phyloP scores from a whole-genome alignment of 2,888 invertebrate genomes.

The Malacosoma neustria region DNA sequence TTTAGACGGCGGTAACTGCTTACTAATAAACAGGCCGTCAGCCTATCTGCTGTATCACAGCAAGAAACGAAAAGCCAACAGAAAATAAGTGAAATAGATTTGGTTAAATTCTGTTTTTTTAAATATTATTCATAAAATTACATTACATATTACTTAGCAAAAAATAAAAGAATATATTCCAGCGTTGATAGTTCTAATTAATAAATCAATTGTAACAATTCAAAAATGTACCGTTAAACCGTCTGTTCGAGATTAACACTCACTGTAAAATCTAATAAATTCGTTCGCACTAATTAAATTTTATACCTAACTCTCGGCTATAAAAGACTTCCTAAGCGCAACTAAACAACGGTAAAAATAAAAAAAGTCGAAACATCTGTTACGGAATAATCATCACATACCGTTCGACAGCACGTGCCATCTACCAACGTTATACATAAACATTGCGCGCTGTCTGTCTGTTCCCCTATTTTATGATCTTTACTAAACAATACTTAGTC shows the following conservation, averaged over 20 bases:
- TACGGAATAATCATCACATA: conserved; percentile 39
- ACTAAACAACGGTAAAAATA: conserved; percentile 19
- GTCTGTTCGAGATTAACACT: not conserved
- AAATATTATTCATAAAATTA: no score
- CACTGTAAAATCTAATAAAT: not conserved
- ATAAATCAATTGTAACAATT: no score
- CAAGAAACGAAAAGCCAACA: no score
- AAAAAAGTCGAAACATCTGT: conserved; percentile 40
- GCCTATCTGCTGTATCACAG: no score
- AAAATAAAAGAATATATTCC: no score
- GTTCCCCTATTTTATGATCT: conserved; percentile 20
- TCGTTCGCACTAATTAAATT: not conserved
- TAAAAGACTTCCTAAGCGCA: conserved; percentile 10
- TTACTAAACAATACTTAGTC: conserved; percentile 7
- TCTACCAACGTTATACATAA: conserved; percentile 2
- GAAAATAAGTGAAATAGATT: no score
- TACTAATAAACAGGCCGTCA: no score
- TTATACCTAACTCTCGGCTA: conserved; percentile 4
- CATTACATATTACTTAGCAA: no score
- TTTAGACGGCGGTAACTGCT: no score
- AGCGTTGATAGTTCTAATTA: no score
- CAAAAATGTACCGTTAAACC: no score
- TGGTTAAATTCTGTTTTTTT: no score
- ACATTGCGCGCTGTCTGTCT: conserved; percentile 4
- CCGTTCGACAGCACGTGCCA: conserved; percentile 51